A percentile compares a stretch with the other conserved stretches of the same genome.
Evolutionary conservation across 2,888 invertebrate species (phyloP).

Genomic region (Dryobota labecula): DNA sequence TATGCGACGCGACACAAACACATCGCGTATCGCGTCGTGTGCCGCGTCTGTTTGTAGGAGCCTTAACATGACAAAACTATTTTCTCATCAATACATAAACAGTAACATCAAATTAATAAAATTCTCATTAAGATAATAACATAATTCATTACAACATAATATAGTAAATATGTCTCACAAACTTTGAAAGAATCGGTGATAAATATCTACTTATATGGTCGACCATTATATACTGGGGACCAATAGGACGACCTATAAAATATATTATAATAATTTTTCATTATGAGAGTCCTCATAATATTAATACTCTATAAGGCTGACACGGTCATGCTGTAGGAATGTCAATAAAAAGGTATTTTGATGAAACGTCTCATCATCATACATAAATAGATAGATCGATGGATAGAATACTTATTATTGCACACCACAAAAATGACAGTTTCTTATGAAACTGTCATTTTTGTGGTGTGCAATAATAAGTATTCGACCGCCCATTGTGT

Average conservation of each 20-base stretch:
- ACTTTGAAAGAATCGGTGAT: conserved; percentile 26
- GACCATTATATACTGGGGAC: not conserved
- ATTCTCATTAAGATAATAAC: conserved; percentile 34
- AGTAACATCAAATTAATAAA: conserved; percentile 32
- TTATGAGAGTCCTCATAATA: conserved; percentile 45
- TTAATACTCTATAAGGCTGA: conserved; percentile 24
- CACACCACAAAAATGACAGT: too few relatives aligned
- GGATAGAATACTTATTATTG: too few relatives aligned
- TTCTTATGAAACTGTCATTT: too few relatives aligned
- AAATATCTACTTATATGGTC: conserved; percentile 30
- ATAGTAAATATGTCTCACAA: conserved; percentile 31
- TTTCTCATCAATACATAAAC: conserved; percentile 39
- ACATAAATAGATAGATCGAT: too few relatives aligned
- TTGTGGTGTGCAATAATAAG: too few relatives aligned
- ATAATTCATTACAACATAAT: conserved; percentile 32
- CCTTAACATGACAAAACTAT: too few relatives aligned
- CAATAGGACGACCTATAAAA: conserved; percentile 22
- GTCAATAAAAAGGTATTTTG: conserved; percentile 3
- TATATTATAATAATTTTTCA: conserved; percentile 38
- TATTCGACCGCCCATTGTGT: too few relatives aligned
- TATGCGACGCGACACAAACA: too few relatives aligned
- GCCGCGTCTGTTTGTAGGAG: too few relatives aligned
- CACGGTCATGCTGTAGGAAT: conserved; percentile 13
- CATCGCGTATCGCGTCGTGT: too few relatives aligned
- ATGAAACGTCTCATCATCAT: not conserved